phyloP scores from a whole-genome alignment of 1,140 invertebrate species.

The Tigriopus japonicus region DNA sequence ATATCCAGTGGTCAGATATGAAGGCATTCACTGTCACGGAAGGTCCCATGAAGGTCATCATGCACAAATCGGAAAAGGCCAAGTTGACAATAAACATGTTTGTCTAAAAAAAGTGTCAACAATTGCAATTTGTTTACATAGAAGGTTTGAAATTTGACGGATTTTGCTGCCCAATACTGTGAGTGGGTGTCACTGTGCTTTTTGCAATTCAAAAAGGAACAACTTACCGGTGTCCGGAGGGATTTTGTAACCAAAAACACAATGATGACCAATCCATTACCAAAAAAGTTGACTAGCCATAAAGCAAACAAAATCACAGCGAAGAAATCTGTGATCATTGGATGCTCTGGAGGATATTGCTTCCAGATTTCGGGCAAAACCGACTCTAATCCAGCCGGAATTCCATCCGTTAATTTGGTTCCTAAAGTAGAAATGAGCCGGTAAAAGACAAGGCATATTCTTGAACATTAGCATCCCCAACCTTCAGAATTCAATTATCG shows the following conservation, averaged over 20 bases:
- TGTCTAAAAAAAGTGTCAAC: slow-evolving; percentile 25
- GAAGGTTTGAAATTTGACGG: too few relatives aligned
- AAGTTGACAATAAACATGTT: slow-evolving; percentile 67
- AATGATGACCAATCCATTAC: slow-evolving; percentile 68
- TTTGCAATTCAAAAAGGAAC: too few relatives aligned
- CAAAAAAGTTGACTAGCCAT: slow-evolving; percentile 27
- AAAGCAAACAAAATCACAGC: slow-evolving; percentile 28
- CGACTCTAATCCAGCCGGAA: slow-evolving; percentile 20
- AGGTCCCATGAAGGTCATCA: slow-evolving; percentile 38
- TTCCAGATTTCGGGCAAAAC: slow-evolving; percentile 23
- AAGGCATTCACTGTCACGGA: slow-evolving; percentile 66
- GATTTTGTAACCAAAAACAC: slow-evolving; percentile 56
- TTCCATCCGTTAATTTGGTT: slow-evolving; percentile 18
- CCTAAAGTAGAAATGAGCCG: too few relatives aligned
- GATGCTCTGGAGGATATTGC: slow-evolving; percentile 22
- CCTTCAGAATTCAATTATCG: too few relatives aligned
- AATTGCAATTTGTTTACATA: neutral
- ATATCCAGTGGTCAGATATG: slow-evolving; percentile 18
- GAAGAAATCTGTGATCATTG: slow-evolving; percentile 26
- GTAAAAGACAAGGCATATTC: too few relatives aligned
- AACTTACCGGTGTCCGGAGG: slow-evolving; percentile 42
- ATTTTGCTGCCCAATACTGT: too few relatives aligned
- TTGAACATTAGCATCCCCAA: too few relatives aligned
- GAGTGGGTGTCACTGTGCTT: too few relatives aligned
- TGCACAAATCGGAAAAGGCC: slow-evolving; percentile 65